Evolutionary conservation across 2,888 invertebrate genomes (phyloP), one percentile per base, ranked within the genome.

Genomic region (Oscheius myriophilus): DNA sequence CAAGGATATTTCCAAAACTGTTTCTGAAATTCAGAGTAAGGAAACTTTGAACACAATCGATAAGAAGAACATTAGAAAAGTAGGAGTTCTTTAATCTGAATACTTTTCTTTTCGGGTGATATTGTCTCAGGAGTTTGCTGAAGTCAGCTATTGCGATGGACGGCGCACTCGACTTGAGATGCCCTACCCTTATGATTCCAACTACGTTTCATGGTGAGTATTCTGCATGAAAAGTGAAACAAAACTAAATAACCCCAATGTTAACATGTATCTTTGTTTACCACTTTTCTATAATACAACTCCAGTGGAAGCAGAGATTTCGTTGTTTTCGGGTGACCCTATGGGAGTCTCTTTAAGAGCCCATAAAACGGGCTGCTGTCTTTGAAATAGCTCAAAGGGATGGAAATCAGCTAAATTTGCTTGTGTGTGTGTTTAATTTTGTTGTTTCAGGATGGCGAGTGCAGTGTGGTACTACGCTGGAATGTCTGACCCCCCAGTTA

Each of bases 381-480:
- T 33, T 9, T 33, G 4, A 33, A 33, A 33, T 33, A 33, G 33
- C 33, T 33, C 33, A 33, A 9, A 33, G 4, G 33, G 33, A 33
- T 33, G n/a, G n/a, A n/a, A n/a, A n/a, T n/a, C n/a, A n/a, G n/a
- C n/a, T n/a, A n/a, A n/a, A n/a, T n/a, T n/a, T n/a, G n/a, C n/a
- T n/a, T n/a, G n/a, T n/a, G n/a, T n/a, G n/a, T n/a, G n/a, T n/a
- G n/a, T n/a, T n/a, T n/a, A n/a, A n/a, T n/a, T n/a, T n/a, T n/a
- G n/a, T 33, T 3, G 33, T 46, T 59, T 25, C 11, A 49, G 49
- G 23, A 49, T 23, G 23, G 11, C 23, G 49, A 61, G 49, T 26
- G 26, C 49, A 4, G 46, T 61, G 25, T n/a, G 12, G n/a, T 61
- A 61, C 18, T 61, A 61, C 46, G 33, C 61, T 26, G 61, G 61